Evolutionary conservation across 2,113 vertebrate species (phyloP), one percentile per base, ranked within the genome.

Genomic region (Sceloporus undulatus): DNA sequence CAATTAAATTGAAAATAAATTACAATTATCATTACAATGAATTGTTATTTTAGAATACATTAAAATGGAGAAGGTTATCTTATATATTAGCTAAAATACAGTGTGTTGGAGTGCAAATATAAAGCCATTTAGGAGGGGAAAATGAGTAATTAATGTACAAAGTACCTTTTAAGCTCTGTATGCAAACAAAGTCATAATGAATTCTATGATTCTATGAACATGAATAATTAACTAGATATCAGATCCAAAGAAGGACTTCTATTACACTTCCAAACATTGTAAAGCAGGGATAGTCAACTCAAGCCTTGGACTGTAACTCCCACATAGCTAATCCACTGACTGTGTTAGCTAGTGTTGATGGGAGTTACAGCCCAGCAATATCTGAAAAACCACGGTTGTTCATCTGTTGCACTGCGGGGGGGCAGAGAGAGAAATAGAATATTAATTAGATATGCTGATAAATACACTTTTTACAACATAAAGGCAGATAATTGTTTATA

Each of bases 101-200:
- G 68, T 91, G 34, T 8, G 66, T 79, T 54, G 4, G 9, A 25
- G 13, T 29, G 23, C 27, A 34, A 23, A 19, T 86, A 27, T 74
- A 83, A 4, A 1, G 0, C 19, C 59, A 0, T 21, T 38, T 0
- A 70, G 38, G 0, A n/a, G 0, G 91, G 85, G 42, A 1, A 87
- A 56, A 70, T 23, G 66, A 1, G 0, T 0, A 4, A 91, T 92
- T 92, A 92, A 91, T 92, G 76, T 80, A 81, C 88, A 92, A 90
- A 65, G 74, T 88, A 79, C 62, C 4, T 87, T 38, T 54, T 1
- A 54, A 76, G 87, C 86, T 90, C 68, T 62, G 40, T 73, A 87
- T 3, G 27, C 0, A 0, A 4, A 27, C 14, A 76, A 54, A 80
- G 66, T 38, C 29, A 21, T 54, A 73, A n/a, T n/a, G n/a, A n/a